Evolutionary conservation across 2,113 vertebrate species (phyloP).

Genomic region (Cavia aperea): DNA sequence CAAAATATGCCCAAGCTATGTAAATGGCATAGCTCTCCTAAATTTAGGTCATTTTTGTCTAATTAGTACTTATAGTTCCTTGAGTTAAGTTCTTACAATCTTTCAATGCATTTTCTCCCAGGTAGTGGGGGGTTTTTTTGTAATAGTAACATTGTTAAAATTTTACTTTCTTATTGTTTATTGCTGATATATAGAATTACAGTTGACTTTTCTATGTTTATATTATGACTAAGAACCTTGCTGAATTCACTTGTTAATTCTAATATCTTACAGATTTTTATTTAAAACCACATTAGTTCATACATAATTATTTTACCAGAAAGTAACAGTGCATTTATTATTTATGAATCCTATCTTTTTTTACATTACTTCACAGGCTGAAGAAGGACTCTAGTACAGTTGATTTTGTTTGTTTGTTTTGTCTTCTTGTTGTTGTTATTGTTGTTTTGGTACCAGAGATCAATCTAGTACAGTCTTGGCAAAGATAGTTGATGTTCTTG

Average conservation of each 20-base stretch:
- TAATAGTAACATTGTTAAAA: constrained; percentile 1
- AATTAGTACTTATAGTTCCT: constrained; percentile 16
- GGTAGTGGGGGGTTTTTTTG: not conserved
- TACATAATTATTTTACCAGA: not conserved
- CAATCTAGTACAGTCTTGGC: not conserved
- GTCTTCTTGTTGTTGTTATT: too few relatives aligned
- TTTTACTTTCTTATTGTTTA: constrained; percentile 34
- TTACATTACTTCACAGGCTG: not conserved
- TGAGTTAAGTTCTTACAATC: constrained; percentile 5
- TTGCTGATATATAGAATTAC: not conserved
- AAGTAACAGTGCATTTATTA: not conserved
- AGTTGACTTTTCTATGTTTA: not conserved
- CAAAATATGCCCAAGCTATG: not conserved
- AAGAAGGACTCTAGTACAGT: not conserved
- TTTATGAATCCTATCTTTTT: not conserved
- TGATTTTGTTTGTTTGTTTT: too few relatives aligned
- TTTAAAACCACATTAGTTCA: not conserved
- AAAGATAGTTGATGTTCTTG: not conserved
- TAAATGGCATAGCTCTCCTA: not conserved
- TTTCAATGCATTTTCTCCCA: constrained; percentile 26
- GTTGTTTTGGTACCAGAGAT: too few relatives aligned
- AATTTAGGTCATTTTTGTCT: constrained; percentile 9
- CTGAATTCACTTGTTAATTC: not conserved
- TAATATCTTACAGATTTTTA: not conserved
- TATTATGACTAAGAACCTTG: not conserved